A percentile compares a stretch with the other conserved stretches of the same genome.
Evolutionary conservation across 2,113 vertebrate genomes (phyloP).

Genomic region (Muntiacus reevesi): DNA sequence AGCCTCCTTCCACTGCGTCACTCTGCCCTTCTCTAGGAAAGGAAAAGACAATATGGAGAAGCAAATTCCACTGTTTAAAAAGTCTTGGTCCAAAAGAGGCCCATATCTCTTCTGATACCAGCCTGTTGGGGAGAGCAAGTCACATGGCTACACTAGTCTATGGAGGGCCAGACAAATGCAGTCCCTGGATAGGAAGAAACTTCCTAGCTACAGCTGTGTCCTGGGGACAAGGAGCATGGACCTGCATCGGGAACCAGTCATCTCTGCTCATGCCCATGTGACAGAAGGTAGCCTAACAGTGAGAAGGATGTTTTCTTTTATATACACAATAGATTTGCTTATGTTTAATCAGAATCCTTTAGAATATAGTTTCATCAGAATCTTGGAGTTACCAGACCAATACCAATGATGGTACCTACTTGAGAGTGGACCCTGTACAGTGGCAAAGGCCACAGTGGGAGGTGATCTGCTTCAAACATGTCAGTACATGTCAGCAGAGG

Average conservation of each 20-base stretch:
- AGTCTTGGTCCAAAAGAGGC: neutral
- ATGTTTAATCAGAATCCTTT: neutral
- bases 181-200: no score
- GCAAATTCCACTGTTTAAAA: neutral
- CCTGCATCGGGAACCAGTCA: neutral
- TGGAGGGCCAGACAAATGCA: neutral
- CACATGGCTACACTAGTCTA: neutral
- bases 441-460: neutral
- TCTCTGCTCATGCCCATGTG: neutral
- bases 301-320: neutral
- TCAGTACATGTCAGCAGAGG: neutral
- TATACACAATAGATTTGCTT: neutral
- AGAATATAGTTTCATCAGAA: neutral
- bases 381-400: neutral
- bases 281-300: neutral
- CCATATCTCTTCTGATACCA: neutral
- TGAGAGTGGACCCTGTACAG: neutral
- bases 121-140: neutral
- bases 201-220: neutral
- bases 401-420: neutral
- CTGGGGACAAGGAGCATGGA: neutral
- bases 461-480: neutral
- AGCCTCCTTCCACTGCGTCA: neutral
- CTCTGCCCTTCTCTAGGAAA: neutral
- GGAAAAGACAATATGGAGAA: neutral